Conservation (phyloP, 2,113 vertebrate genomes). For the Acanthisitta chloris region DNA sequence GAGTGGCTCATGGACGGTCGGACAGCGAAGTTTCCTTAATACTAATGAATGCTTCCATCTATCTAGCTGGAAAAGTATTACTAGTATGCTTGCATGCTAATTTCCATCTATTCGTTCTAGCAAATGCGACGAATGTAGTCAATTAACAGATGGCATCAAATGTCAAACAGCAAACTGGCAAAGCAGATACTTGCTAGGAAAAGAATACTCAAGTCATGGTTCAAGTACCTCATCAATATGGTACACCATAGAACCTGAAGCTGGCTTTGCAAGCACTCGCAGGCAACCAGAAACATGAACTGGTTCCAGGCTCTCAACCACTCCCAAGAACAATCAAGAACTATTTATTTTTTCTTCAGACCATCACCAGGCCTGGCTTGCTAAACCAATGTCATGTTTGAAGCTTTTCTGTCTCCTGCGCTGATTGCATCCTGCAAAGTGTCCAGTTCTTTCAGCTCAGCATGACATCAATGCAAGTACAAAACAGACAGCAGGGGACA, state of each 20-base stretch:
- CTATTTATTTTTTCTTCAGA: background rate
- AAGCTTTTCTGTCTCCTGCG: background rate
- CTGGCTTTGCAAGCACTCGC: background rate
- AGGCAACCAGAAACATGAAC: background rate
- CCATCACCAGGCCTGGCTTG: background rate
- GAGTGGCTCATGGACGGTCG: too few species aligned
- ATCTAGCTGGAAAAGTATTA: background rate
- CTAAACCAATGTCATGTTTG: background rate
- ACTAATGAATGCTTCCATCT: background rate
- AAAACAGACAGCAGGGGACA: background rate
- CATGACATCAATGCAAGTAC: background rate
- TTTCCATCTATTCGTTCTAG: background rate
- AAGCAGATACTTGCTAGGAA: background rate
- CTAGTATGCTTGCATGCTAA: background rate
- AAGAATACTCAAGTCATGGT: background rate
- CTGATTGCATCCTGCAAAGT: background rate
- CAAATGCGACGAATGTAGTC: background rate
- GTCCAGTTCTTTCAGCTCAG: background rate
- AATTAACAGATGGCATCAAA: background rate
- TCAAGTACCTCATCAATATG: background rate
- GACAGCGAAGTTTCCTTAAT: too few species aligned
- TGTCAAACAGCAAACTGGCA: background rate
- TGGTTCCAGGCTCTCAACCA: background rate
- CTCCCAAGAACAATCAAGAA: background rate
- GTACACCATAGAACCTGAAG: background rate